phyloP scores from a whole-genome alignment of 1,140 invertebrate genomes.

The Sesamia nonagrioides region DNA sequence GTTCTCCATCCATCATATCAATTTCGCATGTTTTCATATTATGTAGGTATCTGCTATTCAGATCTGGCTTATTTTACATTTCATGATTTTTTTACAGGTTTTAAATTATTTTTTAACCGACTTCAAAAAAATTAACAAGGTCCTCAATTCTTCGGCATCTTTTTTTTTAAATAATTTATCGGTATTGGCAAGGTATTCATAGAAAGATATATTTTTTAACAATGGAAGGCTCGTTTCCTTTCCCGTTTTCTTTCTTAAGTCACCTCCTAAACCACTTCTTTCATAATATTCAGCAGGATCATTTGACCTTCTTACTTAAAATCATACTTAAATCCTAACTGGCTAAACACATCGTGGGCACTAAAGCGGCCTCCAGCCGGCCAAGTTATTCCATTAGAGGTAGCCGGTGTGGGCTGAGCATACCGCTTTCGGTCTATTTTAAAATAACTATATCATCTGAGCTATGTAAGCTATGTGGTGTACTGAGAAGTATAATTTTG shows the following conservation, averaged over 20 bases:
- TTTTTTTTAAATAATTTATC: no score
- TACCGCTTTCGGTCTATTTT: constrained; percentile 60
- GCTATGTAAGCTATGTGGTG: constrained; percentile 14
- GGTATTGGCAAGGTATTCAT: no score
- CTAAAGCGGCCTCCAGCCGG: constrained; percentile 46
- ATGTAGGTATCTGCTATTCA: no score
- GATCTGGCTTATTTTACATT: no score
- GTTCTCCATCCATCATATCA: constrained; percentile 53
- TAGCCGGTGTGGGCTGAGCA: constrained; percentile 36
- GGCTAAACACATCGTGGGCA: constrained; percentile 40
- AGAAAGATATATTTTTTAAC: no score
- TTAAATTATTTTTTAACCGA: no score
- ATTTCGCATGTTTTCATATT: no score
- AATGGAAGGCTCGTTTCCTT: no score
- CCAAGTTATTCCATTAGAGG: constrained; percentile 59
- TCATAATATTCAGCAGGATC: constrained; percentile 8
- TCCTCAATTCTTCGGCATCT: no score
- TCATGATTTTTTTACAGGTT: no score
- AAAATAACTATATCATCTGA: constrained; percentile 61
- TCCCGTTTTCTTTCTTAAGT: background rate
- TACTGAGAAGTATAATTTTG: constrained; percentile 42
- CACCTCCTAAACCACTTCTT: background rate
- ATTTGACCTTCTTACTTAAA: background rate
- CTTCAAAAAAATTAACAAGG: no score
- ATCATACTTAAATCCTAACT: background rate